Percentiles rank a stretch among this genome's conserved stretches.
phyloP scores from a whole-genome alignment of 2,888 invertebrate species.

The Timema cristinae region DNA sequence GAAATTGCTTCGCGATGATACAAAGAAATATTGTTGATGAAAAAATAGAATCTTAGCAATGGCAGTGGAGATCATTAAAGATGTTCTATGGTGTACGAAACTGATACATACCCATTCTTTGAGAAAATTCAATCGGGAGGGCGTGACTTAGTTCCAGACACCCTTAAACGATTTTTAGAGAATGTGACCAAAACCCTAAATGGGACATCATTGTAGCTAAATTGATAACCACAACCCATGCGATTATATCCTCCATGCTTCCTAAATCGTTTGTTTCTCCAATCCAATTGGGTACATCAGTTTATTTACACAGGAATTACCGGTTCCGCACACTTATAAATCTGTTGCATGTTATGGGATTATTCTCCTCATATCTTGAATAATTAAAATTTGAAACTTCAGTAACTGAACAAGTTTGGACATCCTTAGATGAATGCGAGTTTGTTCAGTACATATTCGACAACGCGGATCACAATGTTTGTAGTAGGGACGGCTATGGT shows the following conservation, averaged over 20 bases:
- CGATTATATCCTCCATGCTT: background rate
- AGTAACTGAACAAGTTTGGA: too few species aligned
- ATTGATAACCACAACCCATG: background rate
- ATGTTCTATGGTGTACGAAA: background rate
- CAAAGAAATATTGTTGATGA: too few species aligned
- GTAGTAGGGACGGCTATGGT: background rate
- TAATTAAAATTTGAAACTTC: background rate
- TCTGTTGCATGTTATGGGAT: background rate
- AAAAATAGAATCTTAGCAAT: too few species aligned
- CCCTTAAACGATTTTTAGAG: too few species aligned
- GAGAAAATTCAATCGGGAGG: background rate
- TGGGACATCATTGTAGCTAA: background rate
- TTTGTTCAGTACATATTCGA: background rate
- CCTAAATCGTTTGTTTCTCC: background rate
- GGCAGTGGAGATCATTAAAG: background rate
- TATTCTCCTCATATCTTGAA: background rate
- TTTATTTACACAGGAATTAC: background rate
- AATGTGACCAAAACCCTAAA: too few species aligned
- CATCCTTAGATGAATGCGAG: background rate
- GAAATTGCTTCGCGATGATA: too few species aligned
- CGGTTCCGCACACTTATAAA: background rate
- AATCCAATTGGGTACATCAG: background rate
- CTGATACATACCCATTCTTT: background rate
- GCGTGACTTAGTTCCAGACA: background rate
- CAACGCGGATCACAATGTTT: background rate